Evolutionary conservation across 2,797 vertebrate genomes (phyloP), one percentile per base, ranked within the genome.

Genomic region (Mallotus villosus): DNA sequence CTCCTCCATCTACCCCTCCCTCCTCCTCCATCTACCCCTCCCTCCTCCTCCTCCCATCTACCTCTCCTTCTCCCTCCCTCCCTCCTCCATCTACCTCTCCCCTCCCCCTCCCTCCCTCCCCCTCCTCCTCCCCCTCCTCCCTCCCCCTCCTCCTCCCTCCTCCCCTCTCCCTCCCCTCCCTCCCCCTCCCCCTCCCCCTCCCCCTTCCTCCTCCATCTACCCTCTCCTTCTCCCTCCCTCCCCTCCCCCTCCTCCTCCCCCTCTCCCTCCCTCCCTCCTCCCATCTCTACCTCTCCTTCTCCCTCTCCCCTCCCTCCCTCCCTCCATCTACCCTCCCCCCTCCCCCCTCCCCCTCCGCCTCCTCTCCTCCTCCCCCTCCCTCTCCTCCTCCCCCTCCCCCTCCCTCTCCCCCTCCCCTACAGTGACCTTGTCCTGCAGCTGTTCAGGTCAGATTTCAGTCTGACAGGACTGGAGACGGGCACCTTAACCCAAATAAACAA

Each of bases 341-440:
- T 61, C 64, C 64, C 71, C 79, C 70, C 3, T 5, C 49, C 29
- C 11, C 25, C 63, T 16, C 22, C 57, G 4, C 57, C 22, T 11
- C 22, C 57, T 22, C 57, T 59, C 2, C 2, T 17, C 14, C 49
- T 19, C 17, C 14, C 21, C 9, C 55, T 2, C n/a, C n/a, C 16
- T 19, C 57, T 9, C 4, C 5, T 4, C 8, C 57, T 22, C 21
- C 24, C 21, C 2, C 58, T 22, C n/a, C n/a, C 21, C 9, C 55
- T 2, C n/a, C n/a, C 16, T 19, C 57, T 9, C 4, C 5, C 2
- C 8, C 57, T 22, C 21, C 24, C 21, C 58, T 60, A 22, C 51
- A 17, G 16, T 19, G 8, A 53, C 51, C 51, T 53, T 17, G 51
- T 17, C 51, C 51, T 53, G 51, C 7, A 53, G 16, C 51, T 4